A percentile compares a stretch with the other conserved stretches of the same genome.
Conservation (phyloP, 1,140 invertebrate genomes). For the Acromyrmex charruanus region DNA sequence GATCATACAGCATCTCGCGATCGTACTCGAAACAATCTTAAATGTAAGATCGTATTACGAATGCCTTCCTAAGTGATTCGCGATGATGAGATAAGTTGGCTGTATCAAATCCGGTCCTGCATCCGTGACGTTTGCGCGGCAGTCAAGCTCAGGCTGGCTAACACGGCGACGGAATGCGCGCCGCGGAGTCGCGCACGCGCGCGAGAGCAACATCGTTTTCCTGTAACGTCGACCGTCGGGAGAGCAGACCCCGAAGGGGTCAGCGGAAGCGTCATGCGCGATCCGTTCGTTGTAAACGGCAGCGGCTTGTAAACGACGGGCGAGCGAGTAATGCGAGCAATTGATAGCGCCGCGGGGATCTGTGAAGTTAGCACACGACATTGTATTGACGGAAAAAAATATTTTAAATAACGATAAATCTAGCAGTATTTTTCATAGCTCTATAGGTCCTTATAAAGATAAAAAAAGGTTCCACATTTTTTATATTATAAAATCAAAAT, state of each 20-base stretch:
- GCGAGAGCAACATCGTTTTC: constrained; percentile 61
- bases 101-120: background rate
- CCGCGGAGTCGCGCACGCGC: constrained; percentile 57
- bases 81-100: background rate
- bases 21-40: background rate
- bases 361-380: too few species aligned
- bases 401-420: too few species aligned
- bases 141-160: constrained; percentile 40
- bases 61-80: constrained; percentile 4
- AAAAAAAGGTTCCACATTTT: too few species aligned
- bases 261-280: constrained; percentile 54
- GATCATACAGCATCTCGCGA: background rate
- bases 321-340: constrained; percentile 24
- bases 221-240: constrained; percentile 59
- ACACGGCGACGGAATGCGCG: constrained; percentile 59
- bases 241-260: constrained; percentile 45
- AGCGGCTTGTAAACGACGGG: background rate
- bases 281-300: constrained; percentile 46
- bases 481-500: too few species aligned
- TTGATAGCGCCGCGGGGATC: constrained; percentile 44
- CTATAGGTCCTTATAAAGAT: too few species aligned
- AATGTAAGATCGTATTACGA: background rate
- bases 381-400: too few species aligned
- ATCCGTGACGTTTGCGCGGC: constrained; percentile 41
- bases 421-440: too few species aligned